Conservation (phyloP, 2,888 invertebrate species). For the Crossocerus cetratus region DNA sequence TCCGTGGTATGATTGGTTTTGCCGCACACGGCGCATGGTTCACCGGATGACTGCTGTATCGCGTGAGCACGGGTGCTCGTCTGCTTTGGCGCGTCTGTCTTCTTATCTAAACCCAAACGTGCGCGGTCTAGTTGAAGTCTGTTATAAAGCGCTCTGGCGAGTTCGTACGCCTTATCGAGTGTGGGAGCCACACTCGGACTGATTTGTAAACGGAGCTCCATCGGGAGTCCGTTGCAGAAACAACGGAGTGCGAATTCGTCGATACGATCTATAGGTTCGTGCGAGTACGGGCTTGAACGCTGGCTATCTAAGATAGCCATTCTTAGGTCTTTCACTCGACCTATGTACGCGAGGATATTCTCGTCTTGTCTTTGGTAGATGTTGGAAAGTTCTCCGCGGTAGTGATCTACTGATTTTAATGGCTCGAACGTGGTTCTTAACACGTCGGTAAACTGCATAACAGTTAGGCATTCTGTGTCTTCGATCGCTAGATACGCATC, state of each 20-base stretch:
- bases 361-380: constrained; percentile 8
- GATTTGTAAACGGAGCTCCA: neutral
- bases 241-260: neutral
- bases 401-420: constrained; percentile 16
- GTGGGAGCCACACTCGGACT: too few species aligned
- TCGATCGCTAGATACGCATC: constrained; percentile 28
- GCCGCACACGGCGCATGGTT: neutral
- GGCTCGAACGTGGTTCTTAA: constrained; percentile 14
- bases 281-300: too few species aligned
- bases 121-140: too few species aligned
- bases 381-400: constrained; percentile 19
- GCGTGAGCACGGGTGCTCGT: too few species aligned
- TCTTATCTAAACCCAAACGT: too few species aligned
- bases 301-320: constrained; percentile 3
- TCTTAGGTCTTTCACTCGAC: constrained; percentile 23
- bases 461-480: constrained; percentile 14
- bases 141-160: too few species aligned
- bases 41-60: too few species aligned
- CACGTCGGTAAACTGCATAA: constrained; percentile 16
- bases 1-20: neutral
- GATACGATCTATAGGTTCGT: too few species aligned
- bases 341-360: constrained; percentile 29
- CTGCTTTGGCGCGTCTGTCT: neutral
- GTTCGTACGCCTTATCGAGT: too few species aligned
- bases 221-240: neutral